phyloP scores from a whole-genome alignment of 2,113 vertebrate species.

The Heloderma charlesbogerti region DNA sequence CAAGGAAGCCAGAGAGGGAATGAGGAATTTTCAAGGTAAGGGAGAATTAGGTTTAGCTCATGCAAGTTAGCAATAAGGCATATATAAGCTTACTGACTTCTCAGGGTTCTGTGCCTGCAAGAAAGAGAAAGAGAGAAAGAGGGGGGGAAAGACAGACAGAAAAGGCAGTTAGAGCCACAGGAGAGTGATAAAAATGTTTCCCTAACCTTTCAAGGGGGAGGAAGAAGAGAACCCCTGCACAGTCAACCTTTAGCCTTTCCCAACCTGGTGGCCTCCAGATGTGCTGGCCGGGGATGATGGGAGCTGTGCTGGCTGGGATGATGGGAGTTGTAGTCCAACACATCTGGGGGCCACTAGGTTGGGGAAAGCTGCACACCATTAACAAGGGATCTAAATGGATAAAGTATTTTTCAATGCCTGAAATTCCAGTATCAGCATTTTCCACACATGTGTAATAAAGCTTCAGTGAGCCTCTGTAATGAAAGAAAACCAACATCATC shows the following conservation, averaged over 20 bases:
- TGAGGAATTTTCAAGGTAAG: neutral
- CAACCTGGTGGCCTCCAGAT: too few relatives aligned
- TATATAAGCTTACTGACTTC: conserved; percentile 92
- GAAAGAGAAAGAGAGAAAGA: conserved; percentile 69
- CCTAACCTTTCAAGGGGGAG: neutral
- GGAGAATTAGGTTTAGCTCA: conserved; percentile 19
- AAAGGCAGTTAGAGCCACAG: conserved; percentile 63
- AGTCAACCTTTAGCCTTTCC: neutral
- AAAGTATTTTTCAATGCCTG: neutral
- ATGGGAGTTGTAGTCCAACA: neutral
- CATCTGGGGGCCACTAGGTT: neutral
- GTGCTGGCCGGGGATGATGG: too few relatives aligned
- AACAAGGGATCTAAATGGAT: neutral
- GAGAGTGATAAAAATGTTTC: conserved; percentile 25
- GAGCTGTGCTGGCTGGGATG: too few relatives aligned
- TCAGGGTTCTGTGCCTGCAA: conserved; percentile 91
- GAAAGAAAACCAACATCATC: neutral
- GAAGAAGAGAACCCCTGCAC: too few relatives aligned
- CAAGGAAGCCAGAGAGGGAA: neutral
- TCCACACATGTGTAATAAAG: neutral
- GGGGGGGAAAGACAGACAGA: conserved; percentile 66
- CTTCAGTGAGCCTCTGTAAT: neutral
- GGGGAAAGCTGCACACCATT: neutral
- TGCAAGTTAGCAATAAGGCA: conserved; percentile 31
- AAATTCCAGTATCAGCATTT: neutral